phyloP scores from a whole-genome alignment of 35 echinoderm and acorn worm species.

The Ophiothrix spiculata region DNA sequence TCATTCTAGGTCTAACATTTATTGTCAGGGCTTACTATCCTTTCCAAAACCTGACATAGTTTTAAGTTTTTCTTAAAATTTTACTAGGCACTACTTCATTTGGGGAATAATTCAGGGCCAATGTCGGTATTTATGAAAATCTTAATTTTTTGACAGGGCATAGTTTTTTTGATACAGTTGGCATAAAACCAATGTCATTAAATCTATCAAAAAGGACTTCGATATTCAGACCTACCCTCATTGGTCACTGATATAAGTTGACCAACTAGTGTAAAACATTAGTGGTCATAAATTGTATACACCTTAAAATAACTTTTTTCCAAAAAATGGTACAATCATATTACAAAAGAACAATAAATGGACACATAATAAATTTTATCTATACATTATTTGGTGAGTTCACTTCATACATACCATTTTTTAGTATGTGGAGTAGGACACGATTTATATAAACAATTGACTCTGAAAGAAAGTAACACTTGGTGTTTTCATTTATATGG shows the following conservation, averaged over 20 bases:
- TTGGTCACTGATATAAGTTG: not conserved
- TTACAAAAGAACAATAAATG: conserved; percentile 2
- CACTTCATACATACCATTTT: not conserved
- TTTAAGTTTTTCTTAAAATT: not conserved
- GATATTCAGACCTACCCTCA: not conserved
- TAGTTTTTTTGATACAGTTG: not conserved
- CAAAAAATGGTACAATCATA: conserved; percentile 2
- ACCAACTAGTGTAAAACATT: not conserved
- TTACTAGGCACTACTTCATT: conserved; percentile 6
- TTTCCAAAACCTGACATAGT: conserved; percentile 14
- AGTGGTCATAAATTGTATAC: not conserved
- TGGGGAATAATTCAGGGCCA: not conserved
- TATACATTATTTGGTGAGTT: conserved; percentile 12
- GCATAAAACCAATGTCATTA: not conserved
- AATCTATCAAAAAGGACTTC: not conserved
- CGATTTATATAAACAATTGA: not conserved
- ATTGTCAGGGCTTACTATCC: not conserved
- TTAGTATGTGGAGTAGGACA: not conserved
- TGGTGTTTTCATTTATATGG: conserved; percentile 1
- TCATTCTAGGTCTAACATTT: not conserved
- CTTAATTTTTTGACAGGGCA: not conserved
- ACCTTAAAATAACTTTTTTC: not conserved
- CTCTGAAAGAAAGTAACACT: not conserved
- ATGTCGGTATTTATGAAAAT: not conserved
- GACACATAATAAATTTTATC: conserved; percentile 5